Evolutionary conservation across 2,797 vertebrate species (phyloP).

Genomic region (Erethizon dorsatum): DNA sequence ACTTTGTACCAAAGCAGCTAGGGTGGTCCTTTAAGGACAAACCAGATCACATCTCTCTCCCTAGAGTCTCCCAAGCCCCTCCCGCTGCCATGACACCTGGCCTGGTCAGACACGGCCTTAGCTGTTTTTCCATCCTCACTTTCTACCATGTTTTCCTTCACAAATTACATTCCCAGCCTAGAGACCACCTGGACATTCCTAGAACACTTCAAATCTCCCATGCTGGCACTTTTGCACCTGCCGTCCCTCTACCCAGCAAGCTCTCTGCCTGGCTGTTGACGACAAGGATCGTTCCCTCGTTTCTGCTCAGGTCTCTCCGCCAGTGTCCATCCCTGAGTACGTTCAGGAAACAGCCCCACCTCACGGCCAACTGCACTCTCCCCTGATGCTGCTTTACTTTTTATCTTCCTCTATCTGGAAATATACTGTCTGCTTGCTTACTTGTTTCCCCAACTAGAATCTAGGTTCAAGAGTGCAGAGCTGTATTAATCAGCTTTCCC

Average conservation of each 20-base stretch:
- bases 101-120: background rate
- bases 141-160: background rate
- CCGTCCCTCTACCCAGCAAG: background rate
- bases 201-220: background rate
- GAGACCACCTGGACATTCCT: background rate
- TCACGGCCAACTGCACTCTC: background rate
- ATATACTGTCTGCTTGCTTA: background rate
- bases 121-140: background rate
- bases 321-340: background rate
- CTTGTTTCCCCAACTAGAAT: constrained; percentile 27
- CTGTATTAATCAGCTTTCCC: background rate
- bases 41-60: background rate
- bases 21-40: background rate
- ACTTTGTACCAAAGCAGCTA: too few relatives aligned
- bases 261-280: background rate
- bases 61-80: background rate
- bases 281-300: background rate
- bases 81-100: background rate
- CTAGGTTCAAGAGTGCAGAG: background rate
- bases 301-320: constrained; percentile 2
- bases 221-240: background rate
- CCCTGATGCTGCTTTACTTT: background rate
- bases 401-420: background rate
- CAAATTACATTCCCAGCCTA: background rate
- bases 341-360: background rate